Evolutionary conservation across 1,140 invertebrate genomes (phyloP).

Genomic region (Cyphomyrmex costatus): DNA sequence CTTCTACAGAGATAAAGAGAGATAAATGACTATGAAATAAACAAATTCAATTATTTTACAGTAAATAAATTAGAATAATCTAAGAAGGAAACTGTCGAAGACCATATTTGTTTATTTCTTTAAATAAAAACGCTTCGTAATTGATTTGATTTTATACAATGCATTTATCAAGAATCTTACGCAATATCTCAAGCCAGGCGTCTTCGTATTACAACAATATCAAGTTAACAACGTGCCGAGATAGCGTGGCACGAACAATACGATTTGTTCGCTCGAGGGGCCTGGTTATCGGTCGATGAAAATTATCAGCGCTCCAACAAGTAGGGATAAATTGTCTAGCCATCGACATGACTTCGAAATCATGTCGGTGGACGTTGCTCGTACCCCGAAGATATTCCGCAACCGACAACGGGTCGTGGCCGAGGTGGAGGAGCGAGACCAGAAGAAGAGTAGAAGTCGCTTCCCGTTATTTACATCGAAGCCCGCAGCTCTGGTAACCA

Average conservation of each 20-base stretch:
- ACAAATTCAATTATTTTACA: neutral
- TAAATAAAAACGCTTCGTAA: neutral
- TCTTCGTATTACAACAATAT: constrained; percentile 22
- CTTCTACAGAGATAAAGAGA: neutral
- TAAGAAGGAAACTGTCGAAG: neutral
- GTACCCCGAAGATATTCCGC: constrained; percentile 47
- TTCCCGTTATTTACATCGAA: constrained; percentile 67
- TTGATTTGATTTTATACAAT: constrained; percentile 2
- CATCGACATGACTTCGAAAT: constrained; percentile 48
- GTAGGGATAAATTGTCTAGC: constrained; percentile 56
- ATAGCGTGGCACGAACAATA: constrained; percentile 48
- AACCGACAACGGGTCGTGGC: constrained; percentile 59
- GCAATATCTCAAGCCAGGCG: neutral
- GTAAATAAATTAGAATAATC: constrained; percentile 18
- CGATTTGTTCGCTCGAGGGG: constrained; percentile 42
- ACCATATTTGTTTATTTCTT: neutral
- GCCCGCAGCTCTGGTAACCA: constrained; percentile 63
- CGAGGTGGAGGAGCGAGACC: constrained; percentile 44
- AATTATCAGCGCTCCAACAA: constrained; percentile 45
- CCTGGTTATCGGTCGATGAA: constrained; percentile 44
- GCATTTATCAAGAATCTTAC: neutral
- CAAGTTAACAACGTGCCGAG: constrained; percentile 31
- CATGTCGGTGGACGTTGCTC: constrained; percentile 21
- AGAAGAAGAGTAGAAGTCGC: constrained; percentile 46
- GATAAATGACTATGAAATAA: constrained; percentile 11